These are phyloP conservation scores for Tyrophagus putrescentiae DNA, from an alignment of 1,140 invertebrate species.

Conservation along the genomic window DNA sequence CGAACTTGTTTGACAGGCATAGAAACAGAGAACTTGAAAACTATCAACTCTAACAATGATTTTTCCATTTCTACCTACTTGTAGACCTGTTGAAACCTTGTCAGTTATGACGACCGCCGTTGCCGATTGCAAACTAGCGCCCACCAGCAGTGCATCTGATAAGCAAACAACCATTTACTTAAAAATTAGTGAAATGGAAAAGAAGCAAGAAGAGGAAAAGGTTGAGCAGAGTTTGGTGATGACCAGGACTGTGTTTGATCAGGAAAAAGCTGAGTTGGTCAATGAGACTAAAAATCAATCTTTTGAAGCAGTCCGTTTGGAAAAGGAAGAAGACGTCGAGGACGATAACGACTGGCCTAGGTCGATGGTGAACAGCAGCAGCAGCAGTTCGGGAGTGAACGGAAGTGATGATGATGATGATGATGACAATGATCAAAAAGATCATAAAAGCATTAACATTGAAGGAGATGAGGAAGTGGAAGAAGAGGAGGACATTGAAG, in stretches of 20 bases:
- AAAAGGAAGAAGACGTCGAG: neutral
- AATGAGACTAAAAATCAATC: neutral
- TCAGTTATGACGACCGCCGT: neutral
- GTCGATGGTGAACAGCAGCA: neutral
- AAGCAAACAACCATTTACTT: neutral
- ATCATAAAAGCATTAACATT: neutral
- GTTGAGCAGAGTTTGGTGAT: neutral
- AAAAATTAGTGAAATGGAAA: neutral
- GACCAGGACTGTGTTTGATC: neutral
- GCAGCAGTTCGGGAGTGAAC: neutral
- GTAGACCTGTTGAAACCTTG: neutral
- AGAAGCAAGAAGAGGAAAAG: neutral
- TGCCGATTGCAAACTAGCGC: neutral
- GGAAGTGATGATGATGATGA: neutral
- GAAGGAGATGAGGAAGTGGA: conserved; percentile 15
- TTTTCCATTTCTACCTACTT: neutral
- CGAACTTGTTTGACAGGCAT: neutral
- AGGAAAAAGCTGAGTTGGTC: neutral
- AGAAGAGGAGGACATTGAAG: conserved; percentile 11
- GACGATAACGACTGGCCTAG: neutral
- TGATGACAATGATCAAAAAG: neutral
- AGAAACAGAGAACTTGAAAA: neutral
- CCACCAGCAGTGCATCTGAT: too few relatives aligned
- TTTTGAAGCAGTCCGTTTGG: neutral
- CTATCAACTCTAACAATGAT: neutral